A percentile compares a stretch with the other conserved stretches of the same genome.
phyloP scores from a whole-genome alignment of 53 echinoderm and acorn worm genomes.

The Echinarachnius parma region DNA sequence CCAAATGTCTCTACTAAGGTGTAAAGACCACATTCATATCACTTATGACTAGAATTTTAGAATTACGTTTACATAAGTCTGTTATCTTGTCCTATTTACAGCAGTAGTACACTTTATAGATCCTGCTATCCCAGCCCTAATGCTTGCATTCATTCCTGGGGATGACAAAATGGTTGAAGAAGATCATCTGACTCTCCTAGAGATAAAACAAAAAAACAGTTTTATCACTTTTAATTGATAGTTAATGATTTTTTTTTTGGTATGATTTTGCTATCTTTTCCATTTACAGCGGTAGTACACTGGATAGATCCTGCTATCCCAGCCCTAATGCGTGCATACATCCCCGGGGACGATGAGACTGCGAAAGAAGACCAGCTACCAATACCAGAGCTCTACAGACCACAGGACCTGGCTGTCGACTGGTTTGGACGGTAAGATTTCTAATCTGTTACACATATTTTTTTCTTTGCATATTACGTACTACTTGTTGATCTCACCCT shows the following conservation, averaged over 20 bases:
- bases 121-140: constrained; percentile 31
- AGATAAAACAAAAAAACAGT: too few species aligned
- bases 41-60: too few species aligned
- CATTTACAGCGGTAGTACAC: constrained; percentile 46
- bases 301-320: constrained; percentile 69
- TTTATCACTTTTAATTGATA: too few species aligned
- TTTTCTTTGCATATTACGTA: too few species aligned
- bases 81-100: background rate
- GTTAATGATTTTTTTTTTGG: too few species aligned
- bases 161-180: constrained; percentile 7
- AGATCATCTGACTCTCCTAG: too few species aligned
- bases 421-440: constrained; percentile 78
- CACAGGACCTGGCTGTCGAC: constrained; percentile 68
- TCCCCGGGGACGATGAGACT: constrained; percentile 19
- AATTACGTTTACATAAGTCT: too few species aligned
- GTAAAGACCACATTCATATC: too few species aligned
- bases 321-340: constrained; percentile 28
- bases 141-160: constrained; percentile 20
- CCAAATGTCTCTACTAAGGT: too few species aligned
- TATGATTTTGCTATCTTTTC: too few species aligned
- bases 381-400: constrained; percentile 40
- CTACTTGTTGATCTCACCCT: too few species aligned
- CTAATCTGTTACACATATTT: too few species aligned
- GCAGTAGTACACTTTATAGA: constrained; percentile 80
- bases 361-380: constrained; percentile 1